Evolutionary conservation across 2,797 vertebrate genomes (phyloP).

Genomic region (Centroberyx gerrardi): DNA sequence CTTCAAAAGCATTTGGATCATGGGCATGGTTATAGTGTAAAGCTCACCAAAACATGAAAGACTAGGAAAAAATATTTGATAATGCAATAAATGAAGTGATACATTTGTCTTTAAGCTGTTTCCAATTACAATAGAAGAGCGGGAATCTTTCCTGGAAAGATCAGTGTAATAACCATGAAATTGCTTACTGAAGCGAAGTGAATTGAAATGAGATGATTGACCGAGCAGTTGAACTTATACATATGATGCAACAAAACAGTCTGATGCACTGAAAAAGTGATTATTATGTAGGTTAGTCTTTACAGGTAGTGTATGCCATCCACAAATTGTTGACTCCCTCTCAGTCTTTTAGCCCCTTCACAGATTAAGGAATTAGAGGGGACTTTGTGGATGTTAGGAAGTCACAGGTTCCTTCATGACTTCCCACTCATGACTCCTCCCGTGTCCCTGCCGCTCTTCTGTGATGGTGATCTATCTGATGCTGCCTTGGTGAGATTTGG

Average conservation of each 20-base stretch:
- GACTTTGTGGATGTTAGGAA: slow-evolving; percentile 29
- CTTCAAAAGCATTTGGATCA: slow-evolving; percentile 20
- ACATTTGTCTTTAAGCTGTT: slow-evolving; percentile 34
- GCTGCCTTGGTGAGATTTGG: slow-evolving; percentile 41
- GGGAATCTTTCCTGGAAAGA: slow-evolving; percentile 56
- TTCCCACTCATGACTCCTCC: slow-evolving; percentile 29
- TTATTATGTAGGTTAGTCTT: slow-evolving; percentile 52
- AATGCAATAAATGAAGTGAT: slow-evolving; percentile 39
- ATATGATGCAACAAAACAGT: slow-evolving; percentile 37
- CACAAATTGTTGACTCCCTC: slow-evolving; percentile 2
- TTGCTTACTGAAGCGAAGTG: slow-evolving; percentile 42
- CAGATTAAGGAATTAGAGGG: not conserved
- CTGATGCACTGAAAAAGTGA: slow-evolving; percentile 18
- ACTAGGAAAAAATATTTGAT: slow-evolving; percentile 3
- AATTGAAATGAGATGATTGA: slow-evolving; percentile 42
- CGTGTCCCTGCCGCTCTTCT: slow-evolving; percentile 58
- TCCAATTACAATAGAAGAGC: slow-evolving; percentile 37
- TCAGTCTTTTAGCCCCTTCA: slow-evolving; percentile 22
- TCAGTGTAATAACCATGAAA: slow-evolving; percentile 47
- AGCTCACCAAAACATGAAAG: slow-evolving; percentile 35
- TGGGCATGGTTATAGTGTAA: slow-evolving; percentile 45
- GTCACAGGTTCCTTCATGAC: slow-evolving; percentile 27
- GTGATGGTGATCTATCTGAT: slow-evolving; percentile 47
- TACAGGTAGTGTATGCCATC: slow-evolving; percentile 28
- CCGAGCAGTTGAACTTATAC: slow-evolving; percentile 42